phyloP scores from a whole-genome alignment of 2,113 vertebrate species.

The Salminus brasiliensis region DNA sequence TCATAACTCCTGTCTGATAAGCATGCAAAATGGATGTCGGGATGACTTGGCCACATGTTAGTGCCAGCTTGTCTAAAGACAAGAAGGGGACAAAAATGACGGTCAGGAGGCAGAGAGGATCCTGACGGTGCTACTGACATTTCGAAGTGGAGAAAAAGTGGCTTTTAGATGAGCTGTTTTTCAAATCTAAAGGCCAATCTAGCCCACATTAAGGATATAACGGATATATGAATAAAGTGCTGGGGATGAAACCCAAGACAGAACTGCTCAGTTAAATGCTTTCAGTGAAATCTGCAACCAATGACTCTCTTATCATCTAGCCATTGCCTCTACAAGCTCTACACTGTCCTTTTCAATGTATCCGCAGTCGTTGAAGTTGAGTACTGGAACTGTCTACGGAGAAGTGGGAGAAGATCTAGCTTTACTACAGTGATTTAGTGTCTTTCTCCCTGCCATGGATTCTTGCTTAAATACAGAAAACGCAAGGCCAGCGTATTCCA shows the following conservation, averaged over 20 bases:
- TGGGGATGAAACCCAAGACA: not conserved
- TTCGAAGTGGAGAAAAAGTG: too few relatives aligned
- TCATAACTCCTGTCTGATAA: conserved; percentile 74
- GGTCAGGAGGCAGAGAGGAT: conserved; percentile 35
- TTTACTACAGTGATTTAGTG: conserved; percentile 40
- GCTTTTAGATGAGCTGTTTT: not conserved
- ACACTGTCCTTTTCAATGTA: not conserved
- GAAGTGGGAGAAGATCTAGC: conserved; percentile 18
- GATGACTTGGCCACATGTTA: conserved; percentile 74
- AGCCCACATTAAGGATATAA: not conserved
- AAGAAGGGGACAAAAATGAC: conserved; percentile 62
- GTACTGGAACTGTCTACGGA: conserved; percentile 26
- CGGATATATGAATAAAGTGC: not conserved
- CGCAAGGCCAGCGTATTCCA: conserved; percentile 24
- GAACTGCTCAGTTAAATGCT: not conserved
- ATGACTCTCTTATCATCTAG: not conserved
- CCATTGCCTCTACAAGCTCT: not conserved
- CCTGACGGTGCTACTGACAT: conserved; percentile 18
- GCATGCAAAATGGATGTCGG: conserved; percentile 77
- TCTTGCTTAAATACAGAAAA: conserved; percentile 35
- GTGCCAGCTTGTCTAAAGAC: conserved; percentile 70
- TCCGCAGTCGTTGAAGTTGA: not conserved
- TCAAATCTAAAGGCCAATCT: not conserved
- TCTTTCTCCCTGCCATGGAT: conserved; percentile 32
- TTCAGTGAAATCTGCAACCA: too few relatives aligned